A percentile compares a stretch with the other conserved stretches of the same genome.
phyloP scores from a whole-genome alignment of 2,888 invertebrate genomes.

The Patella pellucida region DNA sequence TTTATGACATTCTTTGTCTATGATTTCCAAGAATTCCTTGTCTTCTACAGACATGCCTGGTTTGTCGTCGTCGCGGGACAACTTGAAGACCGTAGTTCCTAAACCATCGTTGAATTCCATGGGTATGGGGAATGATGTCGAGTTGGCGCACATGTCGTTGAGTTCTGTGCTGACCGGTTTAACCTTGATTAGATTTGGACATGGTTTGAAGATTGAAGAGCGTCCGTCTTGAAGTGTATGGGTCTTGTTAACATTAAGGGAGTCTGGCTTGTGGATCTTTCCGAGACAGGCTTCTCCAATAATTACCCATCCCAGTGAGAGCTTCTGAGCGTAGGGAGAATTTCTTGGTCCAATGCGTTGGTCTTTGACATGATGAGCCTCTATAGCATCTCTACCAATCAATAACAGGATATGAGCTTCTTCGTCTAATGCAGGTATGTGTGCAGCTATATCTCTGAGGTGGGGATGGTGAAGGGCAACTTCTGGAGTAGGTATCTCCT shows the following conservation, averaged over 20 bases:
- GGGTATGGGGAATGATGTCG: background rate
- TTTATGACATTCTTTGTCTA: constrained; percentile 22
- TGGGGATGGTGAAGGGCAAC: constrained; percentile 17
- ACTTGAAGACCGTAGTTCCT: constrained; percentile 16
- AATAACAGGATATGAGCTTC: constrained; percentile 23
- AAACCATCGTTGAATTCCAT: constrained; percentile 1
- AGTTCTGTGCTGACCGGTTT: no score
- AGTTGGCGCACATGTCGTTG: no score
- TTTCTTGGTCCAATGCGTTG: constrained; percentile 22
- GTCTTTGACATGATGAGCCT: constrained; percentile 29
- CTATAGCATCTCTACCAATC: constrained; percentile 27
- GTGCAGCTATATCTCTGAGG: constrained; percentile 14
- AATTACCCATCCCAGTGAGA: constrained; percentile 28
- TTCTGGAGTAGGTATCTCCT: constrained; percentile 38
- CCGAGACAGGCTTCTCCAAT: constrained; percentile 26
- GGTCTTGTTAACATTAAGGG: constrained; percentile 24
- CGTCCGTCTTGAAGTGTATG: constrained; percentile 22
- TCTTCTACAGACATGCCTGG: constrained; percentile 32
- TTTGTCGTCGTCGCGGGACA: constrained; percentile 26
- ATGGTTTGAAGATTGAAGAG: constrained; percentile 29
- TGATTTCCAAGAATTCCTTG: constrained; percentile 24
- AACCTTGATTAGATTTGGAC: constrained; percentile 5
- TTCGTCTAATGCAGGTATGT: constrained; percentile 25
- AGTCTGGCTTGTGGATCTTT: constrained; percentile 22
- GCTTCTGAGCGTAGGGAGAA: constrained; percentile 28